These are phyloP conservation scores for Andrena fulva DNA, from an alignment of 2,888 invertebrate genomes.

Conservation along the genomic window DNA sequence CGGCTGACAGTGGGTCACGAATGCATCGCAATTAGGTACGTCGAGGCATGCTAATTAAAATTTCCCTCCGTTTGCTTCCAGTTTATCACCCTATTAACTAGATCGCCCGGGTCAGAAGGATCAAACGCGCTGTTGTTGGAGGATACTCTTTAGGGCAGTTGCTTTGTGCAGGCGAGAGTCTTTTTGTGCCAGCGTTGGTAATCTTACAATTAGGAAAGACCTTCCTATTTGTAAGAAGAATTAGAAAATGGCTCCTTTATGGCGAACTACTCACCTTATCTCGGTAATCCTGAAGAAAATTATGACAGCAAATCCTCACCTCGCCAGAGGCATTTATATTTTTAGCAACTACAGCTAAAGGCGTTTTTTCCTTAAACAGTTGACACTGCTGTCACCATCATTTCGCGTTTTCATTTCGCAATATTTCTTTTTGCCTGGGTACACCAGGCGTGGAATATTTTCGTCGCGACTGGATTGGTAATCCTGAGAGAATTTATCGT, in stretches of 20 bases:
- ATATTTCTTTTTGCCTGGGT: neutral
- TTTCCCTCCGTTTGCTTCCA: neutral
- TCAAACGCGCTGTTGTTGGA: neutral
- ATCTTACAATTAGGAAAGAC: too few relatives aligned
- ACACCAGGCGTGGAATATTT: neutral
- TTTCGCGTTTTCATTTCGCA: neutral
- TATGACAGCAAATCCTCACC: neutral
- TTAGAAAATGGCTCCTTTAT: neutral
- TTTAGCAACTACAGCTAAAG: neutral
- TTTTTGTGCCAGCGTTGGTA: neutral
- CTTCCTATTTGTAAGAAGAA: neutral
- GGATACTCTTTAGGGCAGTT: neutral
- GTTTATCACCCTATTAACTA: neutral
- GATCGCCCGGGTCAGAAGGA: too few relatives aligned
- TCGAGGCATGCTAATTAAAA: conserved; percentile 18
- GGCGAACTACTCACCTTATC: neutral
- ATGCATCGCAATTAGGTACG: conserved; percentile 15
- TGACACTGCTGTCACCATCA: conserved; percentile 2
- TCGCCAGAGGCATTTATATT: neutral
- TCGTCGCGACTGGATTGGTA: conserved; percentile 12
- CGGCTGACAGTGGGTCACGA: conserved; percentile 41
- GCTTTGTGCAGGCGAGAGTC: neutral
- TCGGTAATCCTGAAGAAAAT: neutral
- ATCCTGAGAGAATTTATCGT: conserved; percentile 12
- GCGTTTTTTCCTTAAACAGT: neutral